Conservation (phyloP, 1,140 invertebrate species). For the Drosophila kohkoa region DNA sequence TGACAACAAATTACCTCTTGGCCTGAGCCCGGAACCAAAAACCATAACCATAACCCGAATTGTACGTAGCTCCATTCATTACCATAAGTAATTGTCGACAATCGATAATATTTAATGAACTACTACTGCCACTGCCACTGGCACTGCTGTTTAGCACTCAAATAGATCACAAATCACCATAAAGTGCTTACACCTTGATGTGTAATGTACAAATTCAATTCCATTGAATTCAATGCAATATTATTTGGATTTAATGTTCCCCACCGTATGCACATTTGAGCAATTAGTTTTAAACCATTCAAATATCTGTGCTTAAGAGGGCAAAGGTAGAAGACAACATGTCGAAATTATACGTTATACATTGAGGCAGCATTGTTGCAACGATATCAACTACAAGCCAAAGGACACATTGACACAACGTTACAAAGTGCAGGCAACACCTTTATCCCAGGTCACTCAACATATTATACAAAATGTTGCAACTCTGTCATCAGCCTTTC, state of each 20-base stretch:
- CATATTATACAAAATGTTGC: conserved; percentile 54
- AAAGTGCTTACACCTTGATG: not conserved
- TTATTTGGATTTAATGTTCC: too few relatives aligned
- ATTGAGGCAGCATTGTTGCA: conserved; percentile 45
- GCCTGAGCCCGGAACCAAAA: conserved; percentile 18
- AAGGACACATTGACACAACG: conserved; percentile 4
- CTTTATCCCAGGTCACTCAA: conserved; percentile 25
- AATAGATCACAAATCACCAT: conserved; percentile 19
- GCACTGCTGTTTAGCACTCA: not conserved
- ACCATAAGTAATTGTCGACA: conserved; percentile 30
- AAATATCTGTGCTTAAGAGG: not conserved
- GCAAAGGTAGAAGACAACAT: conserved; percentile 12
- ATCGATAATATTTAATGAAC: conserved; percentile 34
- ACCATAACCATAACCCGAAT: not conserved
- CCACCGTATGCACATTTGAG: not conserved
- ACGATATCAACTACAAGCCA: conserved; percentile 12
- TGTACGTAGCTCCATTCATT: not conserved
- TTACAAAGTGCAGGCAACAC: conserved; percentile 25
- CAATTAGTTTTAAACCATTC: conserved; percentile 17
- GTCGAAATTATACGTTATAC: conserved; percentile 50
- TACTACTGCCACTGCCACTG: not conserved
- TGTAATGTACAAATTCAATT: too few relatives aligned
- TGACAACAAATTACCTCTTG: conserved; percentile 45
- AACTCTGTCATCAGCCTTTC: conserved; percentile 40
- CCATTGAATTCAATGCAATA: too few relatives aligned